Evolutionary conservation across 2,113 vertebrate genomes (phyloP), one percentile per base, ranked within the genome.

Genomic region (Callospermophilus lateralis): DNA sequence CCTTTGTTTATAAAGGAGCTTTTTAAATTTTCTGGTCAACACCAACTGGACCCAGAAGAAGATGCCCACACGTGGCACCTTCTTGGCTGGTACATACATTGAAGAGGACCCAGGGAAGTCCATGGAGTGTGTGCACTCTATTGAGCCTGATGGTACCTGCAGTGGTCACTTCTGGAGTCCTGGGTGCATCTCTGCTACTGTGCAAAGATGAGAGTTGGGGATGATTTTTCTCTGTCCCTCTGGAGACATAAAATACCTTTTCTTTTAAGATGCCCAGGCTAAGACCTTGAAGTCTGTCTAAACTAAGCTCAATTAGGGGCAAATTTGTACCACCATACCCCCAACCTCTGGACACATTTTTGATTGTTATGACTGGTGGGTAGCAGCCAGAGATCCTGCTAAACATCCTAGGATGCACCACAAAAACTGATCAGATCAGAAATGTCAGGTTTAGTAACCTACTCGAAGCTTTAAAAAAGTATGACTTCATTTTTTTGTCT

Each of bases 1-100:
- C 65, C 24, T 37, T 94, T 80, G 9, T 63, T 76, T 84, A n/a
- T 83, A 78, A 96, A 98, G 94, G 6, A 58, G 61, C n/a, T 20
- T 7, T 92, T 34, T 1, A 61, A 30, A 37, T 81, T 34, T 11
- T 78, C 86, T 90, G 83, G 45, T 20, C 74, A 84, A 45, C 39
- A 22, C 15, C 55, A 61, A 58, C 39, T 63, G 81, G 19, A 80
- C 73, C 45, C 55, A 22, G 86, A 22, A 85, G 34, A 15, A 28
- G 20, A 17, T 8, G 7, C 28, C 39, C 34, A 3, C 2, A 0
- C 6, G 1, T 19, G 0, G 45, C 45, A 45, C 45, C 8, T 45
- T 45, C 45, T 45, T 30, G 85, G 3, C 1, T 30, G 4, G 32
- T 17, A 17, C 26, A 10, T 2, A 0, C 8, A 4, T 1, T 4